These are phyloP conservation scores for Mionectes macconnelli DNA, from an alignment of 2,113 vertebrate genomes.

Conservation along the genomic window DNA sequence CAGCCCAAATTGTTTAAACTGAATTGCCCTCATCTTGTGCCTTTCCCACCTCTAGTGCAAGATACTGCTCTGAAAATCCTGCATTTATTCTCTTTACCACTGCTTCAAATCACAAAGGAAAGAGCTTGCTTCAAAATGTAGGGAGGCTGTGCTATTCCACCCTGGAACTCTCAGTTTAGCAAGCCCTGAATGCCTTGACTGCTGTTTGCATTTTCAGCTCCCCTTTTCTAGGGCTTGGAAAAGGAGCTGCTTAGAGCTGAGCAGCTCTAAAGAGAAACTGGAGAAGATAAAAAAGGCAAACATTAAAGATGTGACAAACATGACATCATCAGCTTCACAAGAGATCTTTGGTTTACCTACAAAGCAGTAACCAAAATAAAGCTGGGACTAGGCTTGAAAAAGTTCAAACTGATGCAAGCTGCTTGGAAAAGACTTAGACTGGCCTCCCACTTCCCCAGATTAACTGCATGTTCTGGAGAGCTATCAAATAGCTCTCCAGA, in stretches of 20 bases:
- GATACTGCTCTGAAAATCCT: background rate
- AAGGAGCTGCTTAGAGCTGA: background rate
- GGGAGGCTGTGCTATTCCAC: background rate
- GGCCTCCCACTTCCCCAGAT: background rate
- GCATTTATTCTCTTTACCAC: background rate
- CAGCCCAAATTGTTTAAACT: background rate
- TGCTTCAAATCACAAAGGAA: background rate
- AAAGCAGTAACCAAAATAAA: background rate
- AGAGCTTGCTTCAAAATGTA: background rate
- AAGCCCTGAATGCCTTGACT: background rate
- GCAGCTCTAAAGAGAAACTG: background rate
- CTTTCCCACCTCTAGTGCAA: background rate
- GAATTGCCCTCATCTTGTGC: background rate
- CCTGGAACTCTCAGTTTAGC: background rate
- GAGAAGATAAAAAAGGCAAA: background rate
- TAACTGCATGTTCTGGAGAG: too few relatives aligned
- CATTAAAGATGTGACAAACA: constrained; percentile 13
- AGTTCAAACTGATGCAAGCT: background rate
- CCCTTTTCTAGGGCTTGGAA: background rate
- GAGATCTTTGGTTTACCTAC: background rate
- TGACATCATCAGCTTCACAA: background rate
- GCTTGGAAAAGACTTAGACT: background rate
- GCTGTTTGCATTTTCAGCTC: background rate
- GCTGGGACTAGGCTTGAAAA: background rate
- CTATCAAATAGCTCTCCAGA: background rate